Evolutionary conservation across 2,113 vertebrate genomes (phyloP), one percentile per base, ranked within the genome.

Genomic region (Semnornis frantzii): DNA sequence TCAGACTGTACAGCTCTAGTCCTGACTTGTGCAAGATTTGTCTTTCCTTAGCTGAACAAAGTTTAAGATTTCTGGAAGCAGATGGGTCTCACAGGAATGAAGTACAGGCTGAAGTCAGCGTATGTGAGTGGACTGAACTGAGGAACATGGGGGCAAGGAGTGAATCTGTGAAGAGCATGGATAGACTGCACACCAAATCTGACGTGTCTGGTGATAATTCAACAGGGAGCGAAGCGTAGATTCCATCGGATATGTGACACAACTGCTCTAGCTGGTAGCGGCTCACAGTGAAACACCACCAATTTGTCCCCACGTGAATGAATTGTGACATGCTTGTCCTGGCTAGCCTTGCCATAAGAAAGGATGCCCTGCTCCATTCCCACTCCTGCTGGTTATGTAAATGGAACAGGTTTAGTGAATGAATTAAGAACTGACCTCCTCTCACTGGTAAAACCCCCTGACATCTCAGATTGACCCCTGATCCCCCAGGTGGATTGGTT

Each of bases 311-410:
- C 55, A 68, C 80, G 42, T 75, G 55, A 83, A 48, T 75, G 34
- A 78, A 84, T 68, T 74, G 63, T 79, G 58, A 42, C 58, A 48
- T 79, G 78, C 81, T 91, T 89, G 58, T 95, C 68, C 44, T 89
- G 82, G 68, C 70, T 81, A 89, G 72, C 69, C 62, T 74, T 92
- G 89, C 82, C 57, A 12, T 72, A 85, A 69, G 82, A 80, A 78
- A 88, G 52, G 34, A 89, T 85, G 58, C 70, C 69, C 42, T 63
- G 57, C 37, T 91, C 48, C 0, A 1, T 76, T 73, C 59, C 78
- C 77, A 66, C 58, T 85, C 73, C 87, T 87, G 33, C 80, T 83
- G 58, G 90, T 93, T 94, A 94, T 54, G 65, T 25, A 92, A 72
- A 95, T 78, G 62, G 52, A 91, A 66, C 31, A 63, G 20, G 39